Evolutionary conservation across 2,888 invertebrate genomes (phyloP).

Genomic region (Aleiodes alternator): DNA sequence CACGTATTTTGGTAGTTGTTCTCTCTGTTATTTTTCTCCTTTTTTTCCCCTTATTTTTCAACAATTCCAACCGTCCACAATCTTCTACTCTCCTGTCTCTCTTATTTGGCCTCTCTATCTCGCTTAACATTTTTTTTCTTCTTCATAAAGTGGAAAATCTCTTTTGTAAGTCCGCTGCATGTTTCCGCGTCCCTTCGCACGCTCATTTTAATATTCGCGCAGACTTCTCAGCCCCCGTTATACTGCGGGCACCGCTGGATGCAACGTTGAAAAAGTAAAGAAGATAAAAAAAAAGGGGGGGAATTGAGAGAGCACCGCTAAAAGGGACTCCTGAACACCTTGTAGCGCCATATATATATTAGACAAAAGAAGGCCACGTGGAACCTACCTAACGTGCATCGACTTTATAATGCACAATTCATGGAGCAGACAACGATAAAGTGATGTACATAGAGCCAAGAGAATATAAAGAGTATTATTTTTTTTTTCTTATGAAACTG

Average conservation of each 20-base stretch:
- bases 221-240: conserved; percentile 51
- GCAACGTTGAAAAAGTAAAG: conserved; percentile 18
- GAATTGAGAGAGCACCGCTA: conserved; percentile 64
- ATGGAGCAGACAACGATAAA: conserved; percentile 34
- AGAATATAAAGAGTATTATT: conserved; percentile 7
- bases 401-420: conserved; percentile 46
- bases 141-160: conserved; percentile 65
- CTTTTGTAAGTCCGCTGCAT: conserved; percentile 66
- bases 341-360: conserved; percentile 15
- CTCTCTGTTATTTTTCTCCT: conserved; percentile 39
- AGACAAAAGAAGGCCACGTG: conserved; percentile 19
- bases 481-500: conserved; percentile 16
- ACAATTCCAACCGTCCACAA: conserved; percentile 31
- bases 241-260: conserved; percentile 1
- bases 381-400: conserved; percentile 27
- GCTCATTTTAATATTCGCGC: conserved; percentile 68
- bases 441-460: conserved; percentile 15
- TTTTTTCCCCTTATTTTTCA: neutral
- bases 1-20: conserved; percentile 35
- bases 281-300: conserved; percentile 54
- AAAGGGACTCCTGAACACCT: conserved; percentile 60
- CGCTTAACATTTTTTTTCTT: conserved; percentile 9
- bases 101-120: conserved; percentile 15
- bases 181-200: conserved; percentile 63
- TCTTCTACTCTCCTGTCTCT: neutral